Evolutionary conservation across 2,113 vertebrate genomes (phyloP), one percentile per base, ranked within the genome.

Genomic region (Austrofundulus limnaeus): DNA sequence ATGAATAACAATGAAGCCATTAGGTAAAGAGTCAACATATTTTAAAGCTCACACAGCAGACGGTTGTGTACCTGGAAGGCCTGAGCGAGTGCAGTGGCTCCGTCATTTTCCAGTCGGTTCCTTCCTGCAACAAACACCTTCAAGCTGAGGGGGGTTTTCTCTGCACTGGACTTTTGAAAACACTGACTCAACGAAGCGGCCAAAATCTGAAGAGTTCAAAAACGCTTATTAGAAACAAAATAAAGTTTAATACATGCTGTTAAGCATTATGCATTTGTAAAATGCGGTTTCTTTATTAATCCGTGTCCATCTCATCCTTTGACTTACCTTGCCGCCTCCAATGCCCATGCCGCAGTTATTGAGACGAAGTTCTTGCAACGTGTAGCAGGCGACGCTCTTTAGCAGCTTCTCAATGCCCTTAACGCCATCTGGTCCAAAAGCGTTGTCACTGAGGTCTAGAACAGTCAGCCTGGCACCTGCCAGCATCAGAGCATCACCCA

Each of bases 301-400:
- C n/a, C n/a, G n/a, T 11, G n/a, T 20, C 5, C 2, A 11, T 46
- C n/a, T 19, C 2, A 2, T 3, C 43, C 20, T 20, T 48, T 17
- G 16, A 63, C 83, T 78, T 72, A 96, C 97, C 94, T 98, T 98
- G 25, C 97, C 97, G 3, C 97, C 97, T 11, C 96, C 97, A 6
- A 96, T 94, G 56, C 97, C 97, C 96, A 99, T 96, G 77, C 97
- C 97, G 13, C 97, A 99, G 92, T 99, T 99, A 86, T 99, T 99
- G 59, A 99, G 94, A 59, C 93, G 94, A 23, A 99, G 93, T 10
- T 98, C 95, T 38, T 93, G 92, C 7, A 99, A 77, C 0, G 94
- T 94, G 90, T 94, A 94, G 74, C 97, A 99, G 0, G 93, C 52
- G 0, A 93, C 53, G 82, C 97, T 99, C 87, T 95, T 95, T 41